These are phyloP conservation scores for Lycopodina hypogea DNA, from an alignment of 37 sponge, comb jelly and placozoan species.

Conservation along the genomic window DNA sequence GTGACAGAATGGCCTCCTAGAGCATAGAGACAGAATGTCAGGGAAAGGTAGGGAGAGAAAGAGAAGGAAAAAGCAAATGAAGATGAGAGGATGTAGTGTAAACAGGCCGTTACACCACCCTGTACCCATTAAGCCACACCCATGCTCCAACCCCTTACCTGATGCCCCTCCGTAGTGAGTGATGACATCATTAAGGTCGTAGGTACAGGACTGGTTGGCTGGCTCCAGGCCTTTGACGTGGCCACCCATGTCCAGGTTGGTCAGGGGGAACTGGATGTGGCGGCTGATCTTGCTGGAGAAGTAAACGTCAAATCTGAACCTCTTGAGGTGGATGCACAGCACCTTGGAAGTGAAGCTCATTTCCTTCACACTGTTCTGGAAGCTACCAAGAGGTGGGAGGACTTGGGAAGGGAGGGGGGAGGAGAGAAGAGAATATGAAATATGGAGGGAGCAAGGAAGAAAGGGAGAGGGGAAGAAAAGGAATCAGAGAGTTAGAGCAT, in stretches of 20 bases:
- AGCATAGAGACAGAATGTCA: too few relatives aligned
- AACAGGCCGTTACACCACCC: too few relatives aligned
- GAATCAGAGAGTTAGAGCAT: too few relatives aligned
- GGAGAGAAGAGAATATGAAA: too few relatives aligned
- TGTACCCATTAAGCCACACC: too few relatives aligned
- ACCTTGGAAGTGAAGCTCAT: conserved; percentile 61
- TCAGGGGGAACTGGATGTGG: conserved; percentile 72
- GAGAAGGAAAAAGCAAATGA: too few relatives aligned
- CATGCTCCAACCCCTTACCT: conserved; percentile 24
- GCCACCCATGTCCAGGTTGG: conserved; percentile 55
- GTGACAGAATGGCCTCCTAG: conserved; percentile 82
- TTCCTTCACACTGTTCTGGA: conserved; percentile 64
- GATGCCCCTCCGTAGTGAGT: conserved; percentile 76
- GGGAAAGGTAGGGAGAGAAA: too few relatives aligned
- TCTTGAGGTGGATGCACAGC: conserved; percentile 79
- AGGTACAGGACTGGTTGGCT: not conserved
- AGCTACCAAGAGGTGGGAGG: conserved; percentile 17
- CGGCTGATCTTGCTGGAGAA: conserved; percentile 80
- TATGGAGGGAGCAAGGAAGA: too few relatives aligned
- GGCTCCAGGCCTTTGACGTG: conserved; percentile 48
- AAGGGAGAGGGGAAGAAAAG: too few relatives aligned
- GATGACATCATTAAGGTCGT: conserved; percentile 62
- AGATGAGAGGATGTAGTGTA: too few relatives aligned
- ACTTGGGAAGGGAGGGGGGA: not conserved
- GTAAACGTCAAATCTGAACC: conserved; percentile 80